Evolutionary conservation across 37 sponge, comb jelly and placozoan genomes (phyloP).

Genomic region (Ianthella basta): DNA sequence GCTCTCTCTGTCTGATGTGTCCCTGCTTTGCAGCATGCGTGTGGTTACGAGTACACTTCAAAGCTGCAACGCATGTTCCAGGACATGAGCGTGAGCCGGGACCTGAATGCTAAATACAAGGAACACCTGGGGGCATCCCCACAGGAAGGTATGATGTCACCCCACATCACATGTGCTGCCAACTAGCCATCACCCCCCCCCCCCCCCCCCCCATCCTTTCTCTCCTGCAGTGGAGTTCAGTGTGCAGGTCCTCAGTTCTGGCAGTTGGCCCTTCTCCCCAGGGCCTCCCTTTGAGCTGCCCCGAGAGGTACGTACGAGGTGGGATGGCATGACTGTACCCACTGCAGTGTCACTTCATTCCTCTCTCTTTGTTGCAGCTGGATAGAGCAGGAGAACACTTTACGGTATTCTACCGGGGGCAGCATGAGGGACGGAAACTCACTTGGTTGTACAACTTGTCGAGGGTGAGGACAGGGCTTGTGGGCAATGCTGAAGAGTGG

Average conservation of each 20-base stretch:
- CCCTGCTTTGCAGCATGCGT: slow-evolving; percentile 59
- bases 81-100: slow-evolving; percentile 94
- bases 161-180: not conserved
- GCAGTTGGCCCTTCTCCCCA: slow-evolving; percentile 95
- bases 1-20: not conserved
- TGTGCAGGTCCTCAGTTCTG: slow-evolving; percentile 92
- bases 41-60: slow-evolving; percentile 98
- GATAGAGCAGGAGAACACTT: slow-evolving; percentile 77
- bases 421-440: slow-evolving; percentile 96
- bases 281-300: slow-evolving; percentile 80
- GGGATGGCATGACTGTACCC: not conserved
- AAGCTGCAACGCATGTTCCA: slow-evolving; percentile 99
- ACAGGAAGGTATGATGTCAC: slow-evolving; percentile 50
- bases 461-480: slow-evolving; percentile 52
- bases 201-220: too few relatives aligned
- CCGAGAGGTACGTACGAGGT: slow-evolving; percentile 56
- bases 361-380: slow-evolving; percentile 56
- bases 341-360: not conserved
- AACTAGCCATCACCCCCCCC: not conserved
- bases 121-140: slow-evolving; percentile 41
- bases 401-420: slow-evolving; percentile 85
- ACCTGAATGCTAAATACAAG: slow-evolving; percentile 89
- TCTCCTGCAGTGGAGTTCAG: slow-evolving; percentile 95
- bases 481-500: not conserved
- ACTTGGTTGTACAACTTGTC: slow-evolving; percentile 93